Percentiles rank a stretch among this genome's conserved stretches.
phyloP scores from a whole-genome alignment of 2,113 vertebrate genomes.

The Myanophis thanlyinensis region DNA sequence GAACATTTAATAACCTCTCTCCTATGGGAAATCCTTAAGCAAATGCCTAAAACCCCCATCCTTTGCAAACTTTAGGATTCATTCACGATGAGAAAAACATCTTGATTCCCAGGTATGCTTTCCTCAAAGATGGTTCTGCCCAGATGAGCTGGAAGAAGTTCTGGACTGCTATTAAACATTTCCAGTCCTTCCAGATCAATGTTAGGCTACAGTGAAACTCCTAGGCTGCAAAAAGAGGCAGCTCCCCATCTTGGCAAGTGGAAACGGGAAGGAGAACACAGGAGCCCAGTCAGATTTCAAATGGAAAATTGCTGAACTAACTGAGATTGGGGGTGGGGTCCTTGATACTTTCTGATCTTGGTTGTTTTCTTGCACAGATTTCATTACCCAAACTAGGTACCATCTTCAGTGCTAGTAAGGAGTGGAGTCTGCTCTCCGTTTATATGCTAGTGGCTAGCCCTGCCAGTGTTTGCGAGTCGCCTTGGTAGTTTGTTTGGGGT shows the following conservation, averaged over 20 bases:
- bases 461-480: too few species aligned
- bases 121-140: neutral
- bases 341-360: too few species aligned
- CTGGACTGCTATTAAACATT: neutral
- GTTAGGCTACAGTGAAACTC: neutral
- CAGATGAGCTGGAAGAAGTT: neutral
- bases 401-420: neutral
- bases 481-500: too few species aligned
- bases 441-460: too few species aligned
- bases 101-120: neutral
- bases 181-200: neutral
- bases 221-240: neutral
- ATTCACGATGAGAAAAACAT: neutral
- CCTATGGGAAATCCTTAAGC: neutral
- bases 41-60: neutral
- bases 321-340: too few species aligned
- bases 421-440: too few species aligned
- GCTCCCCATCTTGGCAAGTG: neutral
- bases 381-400: too few species aligned
- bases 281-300: neutral
- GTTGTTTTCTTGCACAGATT: too few species aligned
- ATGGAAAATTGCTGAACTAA: neutral
- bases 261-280: neutral
- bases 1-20: neutral
- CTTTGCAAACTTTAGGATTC: neutral